Conservation (phyloP, 2,113 vertebrate genomes). For the Tylochromis polylepis region DNA sequence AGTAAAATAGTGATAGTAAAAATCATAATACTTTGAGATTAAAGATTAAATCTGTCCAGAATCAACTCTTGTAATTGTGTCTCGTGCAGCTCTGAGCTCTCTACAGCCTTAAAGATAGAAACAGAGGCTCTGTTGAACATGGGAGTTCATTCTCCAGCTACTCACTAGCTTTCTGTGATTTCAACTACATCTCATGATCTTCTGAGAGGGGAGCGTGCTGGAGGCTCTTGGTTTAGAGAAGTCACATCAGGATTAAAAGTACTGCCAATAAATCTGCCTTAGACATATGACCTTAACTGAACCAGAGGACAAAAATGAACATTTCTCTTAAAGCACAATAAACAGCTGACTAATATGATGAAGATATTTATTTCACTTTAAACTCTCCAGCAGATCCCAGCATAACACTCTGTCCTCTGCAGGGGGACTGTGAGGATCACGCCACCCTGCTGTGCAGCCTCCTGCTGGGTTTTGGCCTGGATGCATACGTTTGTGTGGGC, state of each 20-base stretch:
- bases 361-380: neutral
- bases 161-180: neutral
- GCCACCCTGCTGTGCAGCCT: constrained; percentile 92
- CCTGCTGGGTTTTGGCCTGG: constrained; percentile 89
- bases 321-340: neutral
- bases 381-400: neutral
- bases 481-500: constrained; percentile 95
- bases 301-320: accelerated
- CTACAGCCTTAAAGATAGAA: neutral
- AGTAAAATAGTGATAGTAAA: neutral
- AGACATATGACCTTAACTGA: neutral
- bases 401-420: neutral
- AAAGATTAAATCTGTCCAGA: neutral
- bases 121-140: neutral
- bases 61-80: neutral
- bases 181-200: neutral
- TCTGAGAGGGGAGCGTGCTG: neutral
- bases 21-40: accelerated
- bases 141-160: neutral
- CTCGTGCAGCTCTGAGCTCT: neutral
- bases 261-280: neutral
- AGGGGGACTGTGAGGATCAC: constrained; percentile 99
- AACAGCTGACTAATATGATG: neutral
- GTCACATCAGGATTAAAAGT: neutral
- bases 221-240: neutral